These are phyloP conservation scores for Salticus scenicus DNA, from an alignment of 2,888 invertebrate species.

Conservation along the genomic window DNA sequence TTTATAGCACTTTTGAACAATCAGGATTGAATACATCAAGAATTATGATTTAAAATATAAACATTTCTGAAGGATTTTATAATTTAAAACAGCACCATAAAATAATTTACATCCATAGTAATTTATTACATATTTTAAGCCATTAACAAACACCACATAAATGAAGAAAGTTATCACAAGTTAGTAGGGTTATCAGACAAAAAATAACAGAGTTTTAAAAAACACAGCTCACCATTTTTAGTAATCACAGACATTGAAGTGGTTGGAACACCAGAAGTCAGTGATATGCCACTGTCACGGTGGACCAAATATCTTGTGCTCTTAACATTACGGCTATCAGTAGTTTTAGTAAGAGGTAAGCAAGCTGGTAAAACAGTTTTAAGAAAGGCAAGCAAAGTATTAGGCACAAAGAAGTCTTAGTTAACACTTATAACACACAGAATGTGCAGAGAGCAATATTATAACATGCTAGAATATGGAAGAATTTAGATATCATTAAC, in stretches of 20 bases:
- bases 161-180: too few relatives aligned
- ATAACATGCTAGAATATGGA: background rate
- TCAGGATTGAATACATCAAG: too few relatives aligned
- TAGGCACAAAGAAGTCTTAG: background rate
- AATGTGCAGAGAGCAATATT: background rate
- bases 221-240: conserved; percentile 45
- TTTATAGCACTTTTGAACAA: too few relatives aligned
- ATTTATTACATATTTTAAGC: too few relatives aligned
- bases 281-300: conserved; percentile 59
- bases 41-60: too few relatives aligned
- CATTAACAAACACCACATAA: too few relatives aligned
- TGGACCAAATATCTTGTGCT: conserved; percentile 41
- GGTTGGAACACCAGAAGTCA: conserved; percentile 35
- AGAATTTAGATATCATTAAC: too few relatives aligned
- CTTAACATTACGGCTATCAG: conserved; percentile 19
- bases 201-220: too few relatives aligned
- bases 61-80: too few relatives aligned
- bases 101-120: too few relatives aligned
- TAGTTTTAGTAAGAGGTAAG: conserved; percentile 32
- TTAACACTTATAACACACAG: background rate
- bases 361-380: conserved; percentile 32
- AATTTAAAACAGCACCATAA: too few relatives aligned
- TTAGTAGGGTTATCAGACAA: too few relatives aligned
- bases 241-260: conserved; percentile 15
- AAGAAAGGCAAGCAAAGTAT: conserved; percentile 3